Base-by-base conservation (phyloP, 2,888 invertebrate species). In the Heliothis peltigera region DNA sequence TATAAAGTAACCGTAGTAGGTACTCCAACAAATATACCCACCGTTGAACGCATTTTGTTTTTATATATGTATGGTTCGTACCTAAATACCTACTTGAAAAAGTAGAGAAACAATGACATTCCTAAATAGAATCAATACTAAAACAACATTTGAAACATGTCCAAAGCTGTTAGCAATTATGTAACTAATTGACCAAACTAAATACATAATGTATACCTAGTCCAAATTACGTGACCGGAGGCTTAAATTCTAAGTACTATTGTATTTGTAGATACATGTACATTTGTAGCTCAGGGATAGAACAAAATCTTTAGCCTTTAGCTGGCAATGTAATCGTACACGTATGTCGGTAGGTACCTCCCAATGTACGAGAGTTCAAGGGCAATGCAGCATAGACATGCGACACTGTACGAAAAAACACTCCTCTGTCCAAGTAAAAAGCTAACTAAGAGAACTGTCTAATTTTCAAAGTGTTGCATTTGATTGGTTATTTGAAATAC, bases 331-430 rank as follows among this genome's bases (percentile, higher is more conserved):
- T 51, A 60, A 58, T 47, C 63, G 25, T 32, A 48, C 28, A 55
- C 21, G 5, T 54, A 48, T 61, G 35, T 65, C 62, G 53, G 21
- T 57, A 32, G 47, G 28, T 65, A 64, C 56, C 59, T 55, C 25
- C 51, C 54, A 54, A 51, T 54, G 61, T 61, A 43, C 47, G 19
- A 49, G 60, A 77, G 75, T 73, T 73, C 79, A 79, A 79, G 79
- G 79, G 21, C 67, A 70, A 61, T 79, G 79, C 79, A 79, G 79
- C 68, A 72, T 64, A 67, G 44, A 63, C 44, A 66, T 77, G 72
- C 78, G 80, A 78, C 74, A 65, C 15, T n/a, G 8, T 28, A 35
- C n/a, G 5, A 55, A 58, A 46, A 54, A 55, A 6, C 15, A 42
- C 46, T 49, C 28, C 47, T 35, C 54, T 61, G 4, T 7, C 15